Base-by-base conservation (phyloP, 2,888 invertebrate species). In the Rhingia rostrata region DNA sequence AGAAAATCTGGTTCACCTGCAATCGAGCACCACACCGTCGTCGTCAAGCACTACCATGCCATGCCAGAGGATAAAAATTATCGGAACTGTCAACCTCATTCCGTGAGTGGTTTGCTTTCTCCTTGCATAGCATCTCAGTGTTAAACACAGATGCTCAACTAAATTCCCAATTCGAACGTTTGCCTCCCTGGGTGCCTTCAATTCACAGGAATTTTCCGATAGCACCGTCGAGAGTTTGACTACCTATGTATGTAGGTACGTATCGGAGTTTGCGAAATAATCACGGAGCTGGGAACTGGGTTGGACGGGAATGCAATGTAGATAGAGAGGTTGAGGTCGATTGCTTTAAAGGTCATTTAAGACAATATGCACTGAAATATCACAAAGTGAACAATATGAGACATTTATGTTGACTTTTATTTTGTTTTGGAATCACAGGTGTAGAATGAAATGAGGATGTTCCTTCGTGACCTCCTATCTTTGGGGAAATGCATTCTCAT, bases 21-120 rank as follows among this genome's bases (percentile, higher is more conserved):
- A 22, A 39, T 64, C 49, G 61, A 61, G 67, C 45, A 67, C 10
- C n/a, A 30, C 39, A 66, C 43, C 63, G 32, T 47, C n/a, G 45
- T 56, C 45, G 45, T 54, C 22, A 6, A 41, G 22, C 41, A 10
- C 12, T 14, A 54, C 12, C 12, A 12, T 53, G 53, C 43, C 30
- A 56, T 47, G 41, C 35, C 56, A 56, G 12, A 22, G 69, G 45
- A 58, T 69, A 30, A 9, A 47, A 70, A 70, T 60, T 70, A 60
- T 66, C 75, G 37, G 43, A 67, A 67, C 60, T 37, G 4, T 35
- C 60, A 67, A 75, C 75, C 75, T 60, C 43, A 58, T 67, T 75
- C 35, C 35, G 3, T 63, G 73, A 54, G 43, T 37, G 67, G 54
- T 32, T 43, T 10, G 2, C 33, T 22, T 45, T 47, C 32, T 33